Evolutionary conservation across 1,140 invertebrate species (phyloP).

Genomic region (Eurytemora carolleeae): DNA sequence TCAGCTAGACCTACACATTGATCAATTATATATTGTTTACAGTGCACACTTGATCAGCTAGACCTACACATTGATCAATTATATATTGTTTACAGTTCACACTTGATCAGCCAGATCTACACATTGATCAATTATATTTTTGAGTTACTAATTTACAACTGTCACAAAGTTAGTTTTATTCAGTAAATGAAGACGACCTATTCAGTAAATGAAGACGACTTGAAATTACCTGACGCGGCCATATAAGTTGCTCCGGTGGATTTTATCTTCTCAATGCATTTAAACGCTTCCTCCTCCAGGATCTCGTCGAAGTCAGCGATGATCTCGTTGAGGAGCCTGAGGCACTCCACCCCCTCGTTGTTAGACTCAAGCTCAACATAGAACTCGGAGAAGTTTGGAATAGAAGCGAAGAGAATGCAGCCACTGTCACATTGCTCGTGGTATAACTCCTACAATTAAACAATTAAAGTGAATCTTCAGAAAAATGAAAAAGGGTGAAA

Average conservation of each 20-base stretch:
- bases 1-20: too few species aligned
- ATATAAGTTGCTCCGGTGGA: constrained; percentile 89
- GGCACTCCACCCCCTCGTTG: constrained; percentile 83
- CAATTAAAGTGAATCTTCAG: too few species aligned
- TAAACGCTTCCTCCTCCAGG: constrained; percentile 60
- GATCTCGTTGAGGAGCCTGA: constrained; percentile 83
- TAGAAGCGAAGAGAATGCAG: constrained; percentile 85
- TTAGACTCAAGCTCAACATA: constrained; percentile 84
- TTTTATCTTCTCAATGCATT: constrained; percentile 90
- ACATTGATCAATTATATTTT: too few species aligned
- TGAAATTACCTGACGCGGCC: constrained; percentile 80
- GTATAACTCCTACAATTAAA: constrained; percentile 89
- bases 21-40: too few species aligned
- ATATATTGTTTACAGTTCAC: too few species aligned
- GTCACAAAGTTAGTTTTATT: not conserved
- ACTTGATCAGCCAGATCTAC: too few species aligned
- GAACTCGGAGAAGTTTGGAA: constrained; percentile 92
- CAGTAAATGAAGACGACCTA: not conserved
- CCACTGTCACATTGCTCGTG: constrained; percentile 85
- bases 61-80: too few species aligned
- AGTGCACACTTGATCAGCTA: too few species aligned
- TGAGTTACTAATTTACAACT: too few species aligned
- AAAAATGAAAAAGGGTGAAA: too few species aligned
- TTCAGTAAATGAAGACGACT: constrained; percentile 17
- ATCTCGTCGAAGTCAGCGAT: constrained; percentile 90